Percentiles rank a stretch among this genome's conserved stretches.
Conservation (phyloP, 35 echinoderm and acorn worm genomes). For the Nesometra sesokonis region DNA sequence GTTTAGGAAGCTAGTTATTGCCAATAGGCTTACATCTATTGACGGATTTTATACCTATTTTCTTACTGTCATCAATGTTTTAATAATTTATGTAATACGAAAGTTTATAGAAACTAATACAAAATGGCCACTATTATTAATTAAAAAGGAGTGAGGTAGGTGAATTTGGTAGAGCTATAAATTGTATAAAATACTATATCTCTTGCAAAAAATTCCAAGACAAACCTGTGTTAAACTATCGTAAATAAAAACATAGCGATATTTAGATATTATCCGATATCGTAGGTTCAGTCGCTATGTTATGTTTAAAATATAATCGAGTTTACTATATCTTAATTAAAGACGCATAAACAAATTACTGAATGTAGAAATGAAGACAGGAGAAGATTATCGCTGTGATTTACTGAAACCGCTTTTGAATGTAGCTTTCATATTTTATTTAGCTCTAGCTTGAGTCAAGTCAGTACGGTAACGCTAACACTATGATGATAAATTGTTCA, state of each 20-base stretch:
- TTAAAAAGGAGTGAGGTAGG: too few species aligned
- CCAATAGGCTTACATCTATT: too few species aligned
- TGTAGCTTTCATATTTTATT: background rate
- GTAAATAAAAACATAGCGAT: too few species aligned
- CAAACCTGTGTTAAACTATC: background rate
- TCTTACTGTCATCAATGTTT: too few species aligned
- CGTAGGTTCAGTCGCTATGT: background rate
- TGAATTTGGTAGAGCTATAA: too few species aligned
- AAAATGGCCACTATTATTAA: too few species aligned
- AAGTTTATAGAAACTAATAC: too few species aligned
- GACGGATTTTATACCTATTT: too few species aligned
- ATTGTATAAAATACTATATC: background rate
- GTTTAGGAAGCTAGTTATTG: too few species aligned
- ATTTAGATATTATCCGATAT: too few species aligned
- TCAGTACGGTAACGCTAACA: background rate
- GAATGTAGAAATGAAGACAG: background rate
- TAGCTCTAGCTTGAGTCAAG: background rate
- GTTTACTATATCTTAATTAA: background rate
- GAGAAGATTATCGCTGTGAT: background rate
- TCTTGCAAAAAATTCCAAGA: background rate
- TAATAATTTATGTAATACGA: too few species aligned
- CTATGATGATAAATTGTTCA: background rate
- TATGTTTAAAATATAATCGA: background rate
- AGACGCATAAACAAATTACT: background rate
- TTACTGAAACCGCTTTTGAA: background rate